Evolutionary conservation across 2,113 vertebrate species (phyloP).

Genomic region (Vombatus ursinus): DNA sequence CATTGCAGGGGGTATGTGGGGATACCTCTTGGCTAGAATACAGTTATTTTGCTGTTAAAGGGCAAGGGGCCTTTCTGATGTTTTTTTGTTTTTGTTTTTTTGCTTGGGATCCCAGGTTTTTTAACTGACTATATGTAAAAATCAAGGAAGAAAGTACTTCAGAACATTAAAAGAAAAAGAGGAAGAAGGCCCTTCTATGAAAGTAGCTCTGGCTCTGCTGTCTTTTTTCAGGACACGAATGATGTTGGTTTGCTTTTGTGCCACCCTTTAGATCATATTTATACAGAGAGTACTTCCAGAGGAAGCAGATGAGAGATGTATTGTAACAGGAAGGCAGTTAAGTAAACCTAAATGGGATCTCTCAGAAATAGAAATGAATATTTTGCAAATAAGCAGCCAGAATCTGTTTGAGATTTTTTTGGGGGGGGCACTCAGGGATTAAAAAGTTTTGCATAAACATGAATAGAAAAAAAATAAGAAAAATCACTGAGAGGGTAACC

Average conservation of each 20-base stretch:
- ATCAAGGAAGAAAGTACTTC: constrained; percentile 39
- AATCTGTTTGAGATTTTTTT: constrained; percentile 60
- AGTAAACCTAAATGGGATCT: not conserved
- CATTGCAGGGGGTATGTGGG: constrained; percentile 51
- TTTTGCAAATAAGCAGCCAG: constrained; percentile 57
- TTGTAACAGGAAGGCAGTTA: constrained; percentile 27
- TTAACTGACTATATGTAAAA: constrained; percentile 55
- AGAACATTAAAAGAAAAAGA: constrained; percentile 62
- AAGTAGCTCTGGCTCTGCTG: constrained; percentile 69
- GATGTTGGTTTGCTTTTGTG: constrained; percentile 80
- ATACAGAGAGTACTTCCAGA: constrained; percentile 62
- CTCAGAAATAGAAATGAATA: not conserved
- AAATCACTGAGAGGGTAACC: constrained; percentile 61
- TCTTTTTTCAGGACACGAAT: constrained; percentile 80
- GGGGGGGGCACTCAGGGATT: constrained; percentile 69
- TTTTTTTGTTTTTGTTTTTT: constrained; percentile 1
- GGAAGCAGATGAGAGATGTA: constrained; percentile 64
- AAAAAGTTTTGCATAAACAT: constrained; percentile 77
- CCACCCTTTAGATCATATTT: constrained; percentile 75
- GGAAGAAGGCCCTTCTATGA: constrained; percentile 65
- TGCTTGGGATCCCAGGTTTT: not conserved
- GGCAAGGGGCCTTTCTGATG: constrained; percentile 58
- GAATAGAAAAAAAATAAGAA: constrained; percentile 72
- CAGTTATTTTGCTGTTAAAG: constrained; percentile 71
- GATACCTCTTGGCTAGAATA: constrained; percentile 15